These are phyloP conservation scores for Drosophila subquinaria DNA, from an alignment of 2,888 invertebrate species.

Conservation along the genomic window DNA sequence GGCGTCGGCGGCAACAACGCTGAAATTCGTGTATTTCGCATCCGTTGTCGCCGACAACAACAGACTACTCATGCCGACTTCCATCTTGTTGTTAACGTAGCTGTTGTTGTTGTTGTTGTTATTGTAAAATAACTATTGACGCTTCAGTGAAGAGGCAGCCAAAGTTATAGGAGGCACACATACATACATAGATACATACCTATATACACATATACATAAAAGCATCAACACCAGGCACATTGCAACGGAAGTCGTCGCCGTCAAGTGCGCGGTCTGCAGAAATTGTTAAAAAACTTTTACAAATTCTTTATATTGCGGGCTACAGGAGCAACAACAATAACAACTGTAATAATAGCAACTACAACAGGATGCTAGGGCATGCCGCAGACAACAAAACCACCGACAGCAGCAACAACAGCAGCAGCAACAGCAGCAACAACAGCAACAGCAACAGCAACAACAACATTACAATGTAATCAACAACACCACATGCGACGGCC, in stretches of 20 bases:
- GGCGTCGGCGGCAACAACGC: constrained; percentile 51
- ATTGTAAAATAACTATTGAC: constrained; percentile 74
- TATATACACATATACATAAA: constrained; percentile 58
- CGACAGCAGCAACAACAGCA: constrained; percentile 40
- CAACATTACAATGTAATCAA: constrained; percentile 73
- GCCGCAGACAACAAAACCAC: constrained; percentile 75
- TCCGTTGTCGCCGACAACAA: constrained; percentile 59
- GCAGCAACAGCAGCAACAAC: constrained; percentile 48
- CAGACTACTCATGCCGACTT: constrained; percentile 31
- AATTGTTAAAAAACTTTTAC: constrained; percentile 76
- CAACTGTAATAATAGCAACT: constrained; percentile 74
- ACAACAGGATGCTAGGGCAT: constrained; percentile 67
- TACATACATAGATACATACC: constrained; percentile 5
- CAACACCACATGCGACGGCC: constrained; percentile 73
- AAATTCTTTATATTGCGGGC: constrained; percentile 73
- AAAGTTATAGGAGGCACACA: constrained; percentile 59
- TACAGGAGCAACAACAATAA: constrained; percentile 52
- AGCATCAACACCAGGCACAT: constrained; percentile 78
- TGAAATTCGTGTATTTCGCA: constrained; percentile 74
- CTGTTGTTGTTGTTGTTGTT: constrained; percentile 28
- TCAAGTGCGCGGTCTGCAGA: constrained; percentile 74
- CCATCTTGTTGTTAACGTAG: constrained; percentile 20
- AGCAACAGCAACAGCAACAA: constrained; percentile 39
- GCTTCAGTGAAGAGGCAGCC: constrained; percentile 64
- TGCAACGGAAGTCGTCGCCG: constrained; percentile 76